Evolutionary conservation across 2,113 vertebrate genomes (phyloP), one percentile per base, ranked within the genome.

Genomic region (Apteryx mantelli): DNA sequence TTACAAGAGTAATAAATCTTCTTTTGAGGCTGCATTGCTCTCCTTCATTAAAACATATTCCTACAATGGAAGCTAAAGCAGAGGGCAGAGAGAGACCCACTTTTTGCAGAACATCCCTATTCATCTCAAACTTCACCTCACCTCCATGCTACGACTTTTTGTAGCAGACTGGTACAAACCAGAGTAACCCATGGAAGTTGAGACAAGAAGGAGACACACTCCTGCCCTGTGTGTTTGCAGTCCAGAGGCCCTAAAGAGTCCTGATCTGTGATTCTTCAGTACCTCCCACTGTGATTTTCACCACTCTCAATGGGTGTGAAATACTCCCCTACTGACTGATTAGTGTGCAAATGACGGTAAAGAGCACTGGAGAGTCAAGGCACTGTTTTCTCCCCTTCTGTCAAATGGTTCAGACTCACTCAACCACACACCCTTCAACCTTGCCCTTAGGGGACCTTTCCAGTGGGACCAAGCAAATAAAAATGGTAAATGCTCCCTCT

Each of bases 361-460:
- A 58, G 24, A 24, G 4, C 13, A 21, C 52, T 85, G 36, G 24
- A 42, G 56, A 85, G 50, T 7, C 14, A 61, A 91, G 53, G 9
- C 53, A 24, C 15, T 26, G 19, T 20, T 93, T 87, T 76, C 28
- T 60, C 16, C 11, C 1, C 0, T 55, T 89, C 36, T 34, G 0
- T n/a, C 52, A 68, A 66, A 34, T 8, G 32, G 8, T 48, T 91
- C 63, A 85, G 52, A 22, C 7, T 74, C 20, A 4, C n/a, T 66
- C 68, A 83, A 3, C 12, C 26, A 38, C 56, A 50, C 6, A 46
- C 3, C 15, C 14, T 79, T 34, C 22, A 90, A 17, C 28, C 14
- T 53, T 73, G 42, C 1, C 14, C 19, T 10, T 20, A 13, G 20
- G 53, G 70, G 36, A 48, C 0, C 0, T 68, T 89, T 91, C 44